Evolutionary conservation across 2,113 vertebrate genomes (phyloP).

Genomic region (Vidua macroura): DNA sequence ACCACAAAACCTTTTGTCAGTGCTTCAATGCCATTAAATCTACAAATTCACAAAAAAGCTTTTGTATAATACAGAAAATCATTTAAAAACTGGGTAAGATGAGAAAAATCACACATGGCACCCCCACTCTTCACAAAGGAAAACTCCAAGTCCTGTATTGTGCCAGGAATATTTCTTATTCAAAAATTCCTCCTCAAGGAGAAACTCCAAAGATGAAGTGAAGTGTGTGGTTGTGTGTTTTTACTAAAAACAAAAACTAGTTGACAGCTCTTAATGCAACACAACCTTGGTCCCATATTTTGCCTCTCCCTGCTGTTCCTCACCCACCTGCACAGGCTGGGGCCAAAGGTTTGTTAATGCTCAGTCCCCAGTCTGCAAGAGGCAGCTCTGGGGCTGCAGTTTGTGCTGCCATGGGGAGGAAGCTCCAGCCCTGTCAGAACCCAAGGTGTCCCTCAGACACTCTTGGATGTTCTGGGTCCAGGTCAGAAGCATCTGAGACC

Average conservation of each 20-base stretch:
- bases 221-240: background rate
- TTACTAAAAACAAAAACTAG: background rate
- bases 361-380: background rate
- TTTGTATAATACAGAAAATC: background rate
- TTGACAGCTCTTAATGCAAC: background rate
- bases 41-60: background rate
- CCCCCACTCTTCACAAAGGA: background rate
- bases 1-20: background rate
- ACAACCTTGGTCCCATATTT: background rate
- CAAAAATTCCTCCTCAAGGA: background rate
- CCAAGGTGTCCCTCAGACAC: no score
- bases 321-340: background rate
- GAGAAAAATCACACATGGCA: background rate
- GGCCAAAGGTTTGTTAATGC: background rate
- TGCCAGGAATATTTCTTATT: background rate
- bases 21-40: background rate
- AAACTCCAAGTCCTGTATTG: background rate
- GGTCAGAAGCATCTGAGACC: no score
- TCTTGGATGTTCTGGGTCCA: no score
- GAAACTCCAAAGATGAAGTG: background rate
- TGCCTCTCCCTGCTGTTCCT: background rate
- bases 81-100: background rate
- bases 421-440: no score
- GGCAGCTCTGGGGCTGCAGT: background rate
- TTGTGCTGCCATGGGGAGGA: background rate